phyloP scores from a whole-genome alignment of 2,797 vertebrate genomes.

The Australoheros facetus region DNA sequence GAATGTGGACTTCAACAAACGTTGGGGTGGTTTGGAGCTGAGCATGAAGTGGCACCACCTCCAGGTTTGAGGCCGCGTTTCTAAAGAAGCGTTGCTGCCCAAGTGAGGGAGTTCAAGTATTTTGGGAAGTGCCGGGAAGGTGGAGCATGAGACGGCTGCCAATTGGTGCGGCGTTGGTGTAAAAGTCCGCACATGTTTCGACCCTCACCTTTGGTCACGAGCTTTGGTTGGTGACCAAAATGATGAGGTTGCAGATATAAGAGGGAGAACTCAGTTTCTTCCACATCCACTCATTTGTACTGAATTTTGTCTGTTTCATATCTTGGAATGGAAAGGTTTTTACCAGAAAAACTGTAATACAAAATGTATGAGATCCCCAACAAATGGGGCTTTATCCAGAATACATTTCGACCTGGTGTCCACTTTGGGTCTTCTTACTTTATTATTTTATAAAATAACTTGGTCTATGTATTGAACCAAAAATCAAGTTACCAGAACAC shows the following conservation, averaged over 20 bases:
- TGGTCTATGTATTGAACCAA: background rate
- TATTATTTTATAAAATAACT: conserved; percentile 16
- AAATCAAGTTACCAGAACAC: background rate
- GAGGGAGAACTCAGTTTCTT: background rate
- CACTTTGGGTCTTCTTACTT: background rate
- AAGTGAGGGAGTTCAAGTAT: background rate
- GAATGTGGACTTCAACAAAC: background rate
- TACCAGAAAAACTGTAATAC: background rate
- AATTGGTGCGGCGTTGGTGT: no score
- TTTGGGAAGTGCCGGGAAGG: background rate
- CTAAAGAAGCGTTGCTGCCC: background rate
- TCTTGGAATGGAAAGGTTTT: background rate
- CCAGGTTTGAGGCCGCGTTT: background rate
- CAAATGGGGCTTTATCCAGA: background rate
- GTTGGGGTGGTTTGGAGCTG: background rate
- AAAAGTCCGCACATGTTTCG: background rate
- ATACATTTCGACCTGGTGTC: background rate
- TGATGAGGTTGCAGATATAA: background rate
- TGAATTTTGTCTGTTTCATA: no score
- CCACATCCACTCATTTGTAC: background rate
- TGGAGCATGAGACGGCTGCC: no score
- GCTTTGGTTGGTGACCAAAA: background rate
- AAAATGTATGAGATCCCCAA: no score
- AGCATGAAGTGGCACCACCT: background rate
- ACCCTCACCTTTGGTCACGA: background rate